These are phyloP conservation scores for Alaudala cheleensis DNA, from an alignment of 2,113 vertebrate species.

Conservation along the genomic window DNA sequence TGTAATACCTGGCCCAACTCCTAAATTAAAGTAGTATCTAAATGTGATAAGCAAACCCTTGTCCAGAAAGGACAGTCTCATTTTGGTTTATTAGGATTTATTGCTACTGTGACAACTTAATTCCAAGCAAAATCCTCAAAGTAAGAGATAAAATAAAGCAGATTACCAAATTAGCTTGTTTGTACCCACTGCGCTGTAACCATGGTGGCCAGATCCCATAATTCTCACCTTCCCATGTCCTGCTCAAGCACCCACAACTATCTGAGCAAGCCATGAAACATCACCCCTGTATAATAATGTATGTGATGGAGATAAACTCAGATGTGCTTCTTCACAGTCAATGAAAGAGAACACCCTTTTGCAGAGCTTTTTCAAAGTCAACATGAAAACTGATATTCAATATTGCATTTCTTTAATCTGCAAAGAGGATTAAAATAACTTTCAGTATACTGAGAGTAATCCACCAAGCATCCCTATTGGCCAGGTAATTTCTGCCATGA, in stretches of 20 bases:
- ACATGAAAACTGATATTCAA: no score
- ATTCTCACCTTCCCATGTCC: background rate
- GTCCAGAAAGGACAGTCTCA: background rate
- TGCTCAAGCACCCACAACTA: background rate
- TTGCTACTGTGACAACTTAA: background rate
- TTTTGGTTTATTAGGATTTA: background rate
- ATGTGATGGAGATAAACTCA: background rate
- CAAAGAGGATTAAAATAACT: background rate
- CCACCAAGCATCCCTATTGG: background rate
- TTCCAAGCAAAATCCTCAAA: background rate
- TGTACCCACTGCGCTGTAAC: background rate
- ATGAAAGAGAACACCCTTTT: background rate
- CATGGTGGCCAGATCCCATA: background rate
- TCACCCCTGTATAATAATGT: background rate
- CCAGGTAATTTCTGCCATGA: background rate
- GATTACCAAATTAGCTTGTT: background rate
- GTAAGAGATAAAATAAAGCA: background rate
- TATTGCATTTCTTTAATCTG: background rate
- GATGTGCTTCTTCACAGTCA: background rate
- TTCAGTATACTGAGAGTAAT: background rate
- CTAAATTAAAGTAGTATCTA: background rate
- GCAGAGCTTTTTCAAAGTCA: background rate
- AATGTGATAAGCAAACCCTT: background rate
- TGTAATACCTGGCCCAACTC: background rate
- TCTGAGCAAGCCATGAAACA: background rate